Evolutionary conservation across 2,888 invertebrate species (phyloP).

Genomic region (Alcis repandata): DNA sequence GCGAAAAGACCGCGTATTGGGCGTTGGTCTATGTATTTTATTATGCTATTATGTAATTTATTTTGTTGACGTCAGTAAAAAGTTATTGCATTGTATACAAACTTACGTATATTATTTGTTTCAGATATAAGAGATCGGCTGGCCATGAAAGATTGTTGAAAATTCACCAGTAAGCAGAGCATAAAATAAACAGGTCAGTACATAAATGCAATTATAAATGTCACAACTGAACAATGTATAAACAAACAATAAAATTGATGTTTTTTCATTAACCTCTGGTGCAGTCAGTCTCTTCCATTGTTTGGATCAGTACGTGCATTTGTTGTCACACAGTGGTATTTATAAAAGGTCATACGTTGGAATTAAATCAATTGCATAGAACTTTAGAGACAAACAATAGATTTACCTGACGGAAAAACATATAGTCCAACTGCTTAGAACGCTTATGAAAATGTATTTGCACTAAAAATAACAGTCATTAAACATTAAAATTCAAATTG

Average conservation of each 20-base stretch:
- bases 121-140: constrained; percentile 26
- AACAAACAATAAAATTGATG: constrained; percentile 5
- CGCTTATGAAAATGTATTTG: too few species aligned
- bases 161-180: constrained; percentile 27
- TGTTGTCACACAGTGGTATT: neutral
- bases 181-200: constrained; percentile 34
- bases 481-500: too few species aligned
- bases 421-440: too few species aligned
- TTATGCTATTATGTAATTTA: constrained; percentile 6
- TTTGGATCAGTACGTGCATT: neutral
- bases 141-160: constrained; percentile 43
- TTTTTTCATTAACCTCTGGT: neutral
- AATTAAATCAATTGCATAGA: too few species aligned
- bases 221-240: neutral
- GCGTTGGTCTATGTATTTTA: too few species aligned
- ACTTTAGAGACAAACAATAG: too few species aligned
- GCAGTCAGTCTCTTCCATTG: neutral
- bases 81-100: neutral
- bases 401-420: too few species aligned
- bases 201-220: neutral
- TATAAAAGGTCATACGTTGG: too few species aligned
- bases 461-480: too few species aligned
- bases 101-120: constrained; percentile 31
- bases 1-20: too few species aligned
- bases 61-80: too few species aligned